Base-by-base conservation (phyloP, 2,113 vertebrate species). In the Stictonetta naevosa region DNA sequence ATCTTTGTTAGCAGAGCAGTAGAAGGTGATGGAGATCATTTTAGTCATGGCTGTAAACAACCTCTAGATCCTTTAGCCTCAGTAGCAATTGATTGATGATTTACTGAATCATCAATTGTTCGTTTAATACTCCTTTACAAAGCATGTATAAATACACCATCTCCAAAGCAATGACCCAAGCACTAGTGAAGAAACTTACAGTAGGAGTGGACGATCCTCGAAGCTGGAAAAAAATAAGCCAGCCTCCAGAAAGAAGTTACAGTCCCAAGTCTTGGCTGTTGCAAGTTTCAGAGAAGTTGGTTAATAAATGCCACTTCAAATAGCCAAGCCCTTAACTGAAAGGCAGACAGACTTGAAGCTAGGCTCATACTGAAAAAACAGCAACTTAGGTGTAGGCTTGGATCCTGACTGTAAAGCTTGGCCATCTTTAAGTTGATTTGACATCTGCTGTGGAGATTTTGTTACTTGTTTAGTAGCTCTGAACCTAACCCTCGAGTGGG, bases 11-110 rank as follows among this genome's bases (percentile, higher is more conserved):
- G 53, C 50, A 52, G 53, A 92, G 21, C 38, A 82, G 69, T 72
- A 46, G 73, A 85, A 82, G 34, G 28, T 87, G 86, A 88, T 91
- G 58, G 48, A 87, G 69, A 79, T 44, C 6, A 29, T 91, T 91
- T 93, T 62, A 79, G 23, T 40, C 38, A 19, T 40, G 34, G 23
- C 76, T 89, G 42, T 74, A 93, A 86, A 68, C 59, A 90, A 44
- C 50, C 55, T 93, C 75, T 92, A 86, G 69, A 73, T 84, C 69
- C 62, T 86, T 89, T 72, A 83, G 48, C 58, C 40, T 96, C 80
- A 72, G 8, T n/a, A 86, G 42, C 62, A 53, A 36, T 15, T 63
- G 52, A 84, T 6, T 34, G 53, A 42, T 64, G 83, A 64, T 92
- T 44, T 95, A 73, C 93, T 79, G 83, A 84, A 68, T 62, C 40